A percentile compares a stretch with the other conserved stretches of the same genome.
Conservation (phyloP, 1,140 invertebrate genomes). For the Piezodorus guildinii region DNA sequence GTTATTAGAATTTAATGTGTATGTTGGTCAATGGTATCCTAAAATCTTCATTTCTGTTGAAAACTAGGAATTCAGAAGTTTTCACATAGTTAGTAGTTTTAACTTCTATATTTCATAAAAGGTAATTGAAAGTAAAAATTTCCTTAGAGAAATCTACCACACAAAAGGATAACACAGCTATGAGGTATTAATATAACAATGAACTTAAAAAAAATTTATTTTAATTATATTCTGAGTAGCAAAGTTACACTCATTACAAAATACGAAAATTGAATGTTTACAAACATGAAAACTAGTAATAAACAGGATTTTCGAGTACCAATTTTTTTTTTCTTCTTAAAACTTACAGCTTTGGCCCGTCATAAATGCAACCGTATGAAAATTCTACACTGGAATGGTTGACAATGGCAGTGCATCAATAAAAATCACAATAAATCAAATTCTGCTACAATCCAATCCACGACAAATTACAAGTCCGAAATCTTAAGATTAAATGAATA, state of each 20-base stretch:
- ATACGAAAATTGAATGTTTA: slow-evolving; percentile 9
- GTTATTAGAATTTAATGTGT: too few species aligned
- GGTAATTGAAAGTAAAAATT: too few species aligned
- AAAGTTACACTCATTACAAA: slow-evolving; percentile 17
- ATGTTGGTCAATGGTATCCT: too few species aligned
- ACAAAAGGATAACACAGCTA: too few species aligned
- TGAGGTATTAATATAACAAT: not conserved
- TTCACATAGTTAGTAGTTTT: too few species aligned
- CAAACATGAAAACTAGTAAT: slow-evolving; percentile 7
- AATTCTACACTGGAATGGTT: slow-evolving; percentile 6
- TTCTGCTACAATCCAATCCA: not conserved
- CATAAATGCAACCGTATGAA: slow-evolving; percentile 15
- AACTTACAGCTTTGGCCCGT: slow-evolving; percentile 16
- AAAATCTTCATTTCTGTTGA: too few species aligned
- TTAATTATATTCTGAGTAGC: slow-evolving; percentile 13
- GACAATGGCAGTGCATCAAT: slow-evolving; percentile 15
- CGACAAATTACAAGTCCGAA: too few species aligned
- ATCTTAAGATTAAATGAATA: too few species aligned
- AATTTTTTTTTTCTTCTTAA: not conserved
- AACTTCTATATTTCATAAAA: too few species aligned
- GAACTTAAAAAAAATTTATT: slow-evolving; percentile 2
- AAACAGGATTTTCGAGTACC: not conserved
- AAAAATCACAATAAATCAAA: slow-evolving; percentile 12
- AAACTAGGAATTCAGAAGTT: too few species aligned
- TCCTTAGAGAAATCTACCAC: too few species aligned